These are phyloP conservation scores for Muraenolepis orangiensis DNA, from an alignment of 2,797 vertebrate species.

Conservation along the genomic window DNA sequence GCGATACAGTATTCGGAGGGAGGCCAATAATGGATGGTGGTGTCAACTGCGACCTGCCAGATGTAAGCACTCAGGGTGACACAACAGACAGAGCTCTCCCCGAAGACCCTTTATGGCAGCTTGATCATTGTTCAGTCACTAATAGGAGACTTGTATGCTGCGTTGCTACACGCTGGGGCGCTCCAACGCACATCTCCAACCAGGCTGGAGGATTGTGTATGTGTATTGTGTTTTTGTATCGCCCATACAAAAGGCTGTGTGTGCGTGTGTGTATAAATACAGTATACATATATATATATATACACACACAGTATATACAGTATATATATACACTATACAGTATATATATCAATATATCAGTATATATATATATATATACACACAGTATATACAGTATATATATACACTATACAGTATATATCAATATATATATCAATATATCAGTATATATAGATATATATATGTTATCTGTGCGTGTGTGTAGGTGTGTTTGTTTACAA, in stretches of 20 bases:
- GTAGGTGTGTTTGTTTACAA: neutral
- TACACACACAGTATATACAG: no score
- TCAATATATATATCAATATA: no score
- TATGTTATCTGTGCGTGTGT: no score
- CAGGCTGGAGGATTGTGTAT: neutral
- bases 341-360: no score
- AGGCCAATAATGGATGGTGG: slow-evolving; percentile 26
- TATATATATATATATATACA: no score
- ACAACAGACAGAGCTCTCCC: slow-evolving; percentile 29
- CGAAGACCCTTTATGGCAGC: slow-evolving; percentile 2
- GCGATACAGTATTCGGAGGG: slow-evolving; percentile 26
- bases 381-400: no score
- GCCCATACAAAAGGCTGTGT: neutral
- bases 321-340: no score
- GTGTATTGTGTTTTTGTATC: neutral
- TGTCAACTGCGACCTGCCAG: slow-evolving; percentile 36
- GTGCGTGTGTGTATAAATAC: no score
- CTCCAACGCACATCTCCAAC: neutral
- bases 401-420: no score
- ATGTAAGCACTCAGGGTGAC: slow-evolving; percentile 13
- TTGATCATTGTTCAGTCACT: neutral
- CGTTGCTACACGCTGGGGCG: neutral
- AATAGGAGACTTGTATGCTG: neutral
- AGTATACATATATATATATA: no score
- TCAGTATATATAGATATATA: no score